Percentiles rank a stretch among this genome's conserved stretches.
Evolutionary conservation across 2,888 invertebrate genomes (phyloP).

Genomic region (Apotomis turbidana): DNA sequence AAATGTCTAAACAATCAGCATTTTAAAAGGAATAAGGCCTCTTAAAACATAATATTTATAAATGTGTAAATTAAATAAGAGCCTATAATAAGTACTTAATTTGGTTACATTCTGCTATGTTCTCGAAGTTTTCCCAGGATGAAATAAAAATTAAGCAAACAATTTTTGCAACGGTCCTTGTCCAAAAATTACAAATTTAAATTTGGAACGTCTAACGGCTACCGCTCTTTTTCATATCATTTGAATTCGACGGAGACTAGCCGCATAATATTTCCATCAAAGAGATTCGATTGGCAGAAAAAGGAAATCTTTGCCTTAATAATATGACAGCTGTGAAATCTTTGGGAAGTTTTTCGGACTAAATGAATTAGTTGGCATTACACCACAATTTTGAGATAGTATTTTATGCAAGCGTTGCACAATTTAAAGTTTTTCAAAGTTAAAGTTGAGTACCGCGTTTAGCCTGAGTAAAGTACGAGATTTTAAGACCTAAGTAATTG

Average conservation of each 20-base stretch:
- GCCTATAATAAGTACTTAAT: constrained; percentile 10
- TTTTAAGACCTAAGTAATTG: too few species aligned
- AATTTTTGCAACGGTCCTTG: background rate
- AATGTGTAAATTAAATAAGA: too few species aligned
- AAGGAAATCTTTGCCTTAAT: background rate
- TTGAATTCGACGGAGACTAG: constrained; percentile 22
- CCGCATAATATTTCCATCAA: constrained; percentile 29
- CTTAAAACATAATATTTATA: too few species aligned
- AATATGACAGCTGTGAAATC: background rate
- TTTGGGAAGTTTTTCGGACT: background rate
- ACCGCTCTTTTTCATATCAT: constrained; percentile 27
- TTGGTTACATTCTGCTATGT: background rate
- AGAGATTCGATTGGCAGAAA: constrained; percentile 20
- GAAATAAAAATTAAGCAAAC: constrained; percentile 21
- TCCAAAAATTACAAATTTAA: constrained; percentile 25
- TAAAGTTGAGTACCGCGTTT: too few species aligned
- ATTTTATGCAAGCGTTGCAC: too few species aligned
- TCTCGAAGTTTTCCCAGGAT: background rate
- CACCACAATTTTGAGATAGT: too few species aligned
- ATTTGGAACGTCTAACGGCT: constrained; percentile 27
- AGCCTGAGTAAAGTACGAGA: too few species aligned
- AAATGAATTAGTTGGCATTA: too few species aligned
- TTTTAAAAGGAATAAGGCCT: too few species aligned
- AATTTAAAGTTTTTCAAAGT: too few species aligned
- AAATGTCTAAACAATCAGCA: too few species aligned